Evolutionary conservation across 2,888 invertebrate species (phyloP).

Genomic region (Chrysina gloriosa): DNA sequence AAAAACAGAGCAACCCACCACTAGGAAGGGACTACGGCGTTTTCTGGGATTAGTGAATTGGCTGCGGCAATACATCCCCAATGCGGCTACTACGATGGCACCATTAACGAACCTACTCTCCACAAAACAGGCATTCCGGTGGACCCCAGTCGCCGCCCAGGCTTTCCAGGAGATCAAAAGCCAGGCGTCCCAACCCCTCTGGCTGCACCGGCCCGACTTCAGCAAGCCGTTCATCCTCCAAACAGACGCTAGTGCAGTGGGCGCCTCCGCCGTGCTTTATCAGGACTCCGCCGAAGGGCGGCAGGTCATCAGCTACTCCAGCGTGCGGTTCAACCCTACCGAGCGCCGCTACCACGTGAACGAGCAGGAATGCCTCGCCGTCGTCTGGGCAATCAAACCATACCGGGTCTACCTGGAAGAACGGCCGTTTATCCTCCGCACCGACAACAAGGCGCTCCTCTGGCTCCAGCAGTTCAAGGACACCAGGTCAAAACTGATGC

Average conservation of each 20-base stretch:
- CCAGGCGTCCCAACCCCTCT: slow-evolving; percentile 35
- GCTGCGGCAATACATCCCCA: slow-evolving; percentile 50
- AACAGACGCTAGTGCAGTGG: slow-evolving; percentile 48
- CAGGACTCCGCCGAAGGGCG: slow-evolving; percentile 41
- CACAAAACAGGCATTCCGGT: slow-evolving; percentile 34
- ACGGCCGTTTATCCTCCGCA: slow-evolving; percentile 46
- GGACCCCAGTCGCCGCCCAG: slow-evolving; percentile 39
- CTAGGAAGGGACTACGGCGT: slow-evolving; percentile 18
- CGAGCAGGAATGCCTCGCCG: slow-evolving; percentile 51
- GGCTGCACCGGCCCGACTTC: slow-evolving; percentile 46
- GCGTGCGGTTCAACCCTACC: slow-evolving; percentile 41
- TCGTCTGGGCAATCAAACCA: too few relatives aligned
- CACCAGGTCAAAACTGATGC: slow-evolving; percentile 40
- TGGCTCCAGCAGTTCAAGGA: slow-evolving; percentile 46
- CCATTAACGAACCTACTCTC: slow-evolving; percentile 49
- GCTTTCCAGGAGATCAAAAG: slow-evolving; percentile 44
- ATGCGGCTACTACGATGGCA: slow-evolving; percentile 44
- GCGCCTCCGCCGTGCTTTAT: slow-evolving; percentile 50
- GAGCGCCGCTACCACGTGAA: slow-evolving; percentile 50
- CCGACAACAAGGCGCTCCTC: slow-evolving; percentile 48
- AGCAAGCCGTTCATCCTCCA: slow-evolving; percentile 46
- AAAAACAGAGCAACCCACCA: neutral
- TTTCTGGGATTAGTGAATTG: slow-evolving; percentile 50
- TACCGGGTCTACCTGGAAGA: slow-evolving; percentile 50
- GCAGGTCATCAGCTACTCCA: slow-evolving; percentile 47